A percentile compares a stretch with the other conserved stretches of the same genome.
These are phyloP conservation scores for Pharmacophagus antenor DNA, from an alignment of 2,888 invertebrate species.

Conservation along the genomic window DNA sequence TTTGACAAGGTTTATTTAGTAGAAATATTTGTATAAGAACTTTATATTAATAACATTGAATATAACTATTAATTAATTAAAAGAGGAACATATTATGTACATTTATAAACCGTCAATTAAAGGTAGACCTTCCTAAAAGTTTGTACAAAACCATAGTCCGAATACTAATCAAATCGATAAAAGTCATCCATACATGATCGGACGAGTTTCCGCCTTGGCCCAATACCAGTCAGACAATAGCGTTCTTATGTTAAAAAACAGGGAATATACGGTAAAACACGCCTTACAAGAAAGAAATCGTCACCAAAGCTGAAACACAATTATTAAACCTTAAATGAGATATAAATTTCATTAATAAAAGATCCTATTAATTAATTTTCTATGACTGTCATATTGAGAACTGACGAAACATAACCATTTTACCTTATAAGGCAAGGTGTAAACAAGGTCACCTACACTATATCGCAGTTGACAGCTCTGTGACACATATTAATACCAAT, in stretches of 20 bases:
- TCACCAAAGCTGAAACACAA: background rate
- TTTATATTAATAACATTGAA: too few relatives aligned
- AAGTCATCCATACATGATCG: too few relatives aligned
- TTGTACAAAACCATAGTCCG: too few relatives aligned
- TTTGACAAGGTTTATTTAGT: too few relatives aligned
- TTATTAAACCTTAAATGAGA: background rate
- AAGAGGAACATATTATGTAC: too few relatives aligned
- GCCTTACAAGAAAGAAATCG: background rate
- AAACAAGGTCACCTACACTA: constrained; percentile 44
- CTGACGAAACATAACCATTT: constrained; percentile 29
- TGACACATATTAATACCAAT: constrained; percentile 33
- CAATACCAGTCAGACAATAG: too few relatives aligned
- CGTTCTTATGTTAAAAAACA: background rate
- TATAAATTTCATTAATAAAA: constrained; percentile 9
- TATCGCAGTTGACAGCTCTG: constrained; percentile 43
- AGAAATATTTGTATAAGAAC: too few relatives aligned
- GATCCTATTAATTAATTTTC: constrained; percentile 33
- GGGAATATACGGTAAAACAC: background rate
- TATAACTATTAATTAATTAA: too few relatives aligned
- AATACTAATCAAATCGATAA: too few relatives aligned
- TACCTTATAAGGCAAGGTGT: constrained; percentile 46
- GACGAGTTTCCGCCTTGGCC: too few relatives aligned
- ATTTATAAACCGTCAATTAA: too few relatives aligned
- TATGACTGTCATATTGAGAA: constrained; percentile 18
- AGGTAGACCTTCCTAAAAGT: too few relatives aligned